Evolutionary conservation across 2,797 vertebrate genomes (phyloP), one percentile per base, ranked within the genome.

Genomic region (Caiman crocodilus): DNA sequence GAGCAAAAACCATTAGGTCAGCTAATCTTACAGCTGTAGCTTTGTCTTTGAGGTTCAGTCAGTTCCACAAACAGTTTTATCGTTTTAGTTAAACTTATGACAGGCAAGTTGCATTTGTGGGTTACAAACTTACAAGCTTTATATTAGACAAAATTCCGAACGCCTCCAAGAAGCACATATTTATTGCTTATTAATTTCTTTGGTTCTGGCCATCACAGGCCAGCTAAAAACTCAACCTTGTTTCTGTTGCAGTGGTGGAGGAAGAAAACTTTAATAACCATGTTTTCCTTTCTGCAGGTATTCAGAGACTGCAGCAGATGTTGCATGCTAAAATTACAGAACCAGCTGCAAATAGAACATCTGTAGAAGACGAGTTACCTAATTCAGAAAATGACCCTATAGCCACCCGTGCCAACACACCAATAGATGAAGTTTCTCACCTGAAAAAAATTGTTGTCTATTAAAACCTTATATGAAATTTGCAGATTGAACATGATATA

Each of bases 231-330:
- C 42, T 10, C 42, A 50, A 50, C 42, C 42, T 50, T 71, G 67
- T 14, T 42, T 25, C 67, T 71, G 8, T 71, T 14, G 32, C 35
- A 20, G 10, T 20, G 32, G 23, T 12, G 8, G 50, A 23, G 30
- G 16, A 80, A 76, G 17, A 80, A 25, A 61, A 69, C 32, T 42
- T 84, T 76, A 78, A 14, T 74, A 65, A 18, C 21, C 65, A 2
- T 58, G 50, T 77, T 67, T 23, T 82, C 25, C 18, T 56, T 91
- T 87, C 79, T 28, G 16, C 79, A 94, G 95, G 84, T 73, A 88
- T 94, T 84, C 73, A 86, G 76, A 93, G 88, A 90, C 89, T 88
- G 80, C 25, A 85, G 35, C 84, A 93, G 76, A 60, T 21, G 26
- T 58, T 91, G 23, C 71, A 14, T 18, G 17, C 55, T 32, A 30